A percentile compares a stretch with the other conserved stretches of the same genome.
Evolutionary conservation across 2,113 vertebrate species (phyloP).

Genomic region (Antechinus stuartii): DNA sequence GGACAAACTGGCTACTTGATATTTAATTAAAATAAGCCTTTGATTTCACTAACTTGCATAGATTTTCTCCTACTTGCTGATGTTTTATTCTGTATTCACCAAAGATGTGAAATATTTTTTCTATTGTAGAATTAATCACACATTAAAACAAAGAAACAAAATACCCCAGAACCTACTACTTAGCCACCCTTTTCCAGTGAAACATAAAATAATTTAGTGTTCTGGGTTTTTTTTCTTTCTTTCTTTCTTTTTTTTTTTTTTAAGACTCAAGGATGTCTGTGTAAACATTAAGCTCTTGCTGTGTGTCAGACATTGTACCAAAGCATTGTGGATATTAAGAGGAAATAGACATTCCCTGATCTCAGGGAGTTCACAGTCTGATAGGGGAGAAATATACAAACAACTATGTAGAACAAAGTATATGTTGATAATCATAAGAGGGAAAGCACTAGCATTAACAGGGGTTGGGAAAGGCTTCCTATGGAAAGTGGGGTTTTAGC

Average conservation of each 20-base stretch:
- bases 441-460: neutral
- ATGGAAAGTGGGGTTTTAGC: neutral
- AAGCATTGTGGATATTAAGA: neutral
- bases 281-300: neutral
- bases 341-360: neutral
- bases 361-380: neutral
- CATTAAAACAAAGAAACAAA: neutral
- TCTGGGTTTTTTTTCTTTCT: neutral
- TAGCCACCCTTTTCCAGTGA: neutral
- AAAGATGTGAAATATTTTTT: neutral
- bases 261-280: neutral
- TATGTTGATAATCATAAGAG: neutral
- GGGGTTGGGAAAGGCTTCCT: no score
- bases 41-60: constrained; percentile 32
- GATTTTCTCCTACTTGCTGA: neutral
- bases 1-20: constrained; percentile 26
- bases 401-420: neutral
- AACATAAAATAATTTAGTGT: neutral
- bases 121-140: neutral
- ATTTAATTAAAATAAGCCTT: constrained; percentile 60
- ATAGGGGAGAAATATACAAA: neutral
- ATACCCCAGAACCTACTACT: neutral
- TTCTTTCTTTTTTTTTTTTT: neutral
- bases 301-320: neutral
- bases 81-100: neutral